Base-by-base conservation (phyloP, 2,888 invertebrate species). In the Cephalotes varians region DNA sequence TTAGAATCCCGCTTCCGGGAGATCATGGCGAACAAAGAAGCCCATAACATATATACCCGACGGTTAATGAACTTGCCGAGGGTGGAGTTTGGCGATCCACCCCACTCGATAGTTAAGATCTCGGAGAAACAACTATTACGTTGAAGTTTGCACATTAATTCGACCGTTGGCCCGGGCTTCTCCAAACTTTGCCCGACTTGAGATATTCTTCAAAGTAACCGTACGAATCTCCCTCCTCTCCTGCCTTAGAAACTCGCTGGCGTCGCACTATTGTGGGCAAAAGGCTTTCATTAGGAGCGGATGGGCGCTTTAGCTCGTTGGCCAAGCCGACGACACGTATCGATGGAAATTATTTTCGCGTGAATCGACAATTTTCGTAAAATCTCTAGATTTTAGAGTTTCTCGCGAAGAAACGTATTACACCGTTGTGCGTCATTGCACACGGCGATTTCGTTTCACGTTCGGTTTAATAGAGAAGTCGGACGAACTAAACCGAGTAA, bases 61-160 rank as follows among this genome's bases (percentile, higher is more conserved):
- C 81, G 82, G 85, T 90, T 90, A 90, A 90, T 89, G 86, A 90
- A 90, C 88, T 90, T 83, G 82, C 76, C 82, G 44, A 1, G 44
- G 76, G 77, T 31, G 82, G 84, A 90, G 86, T 88, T 88, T 81
- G 73, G 90, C 60, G 84, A 86, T 86, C 85, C 83, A 37, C 67
- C n/a, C n/a, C 44, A 84, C 81, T 88, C 89, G 90, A 90, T 90
- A 89, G 90, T 89, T 90, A 90, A 90, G 90, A 90, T 83, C 90
- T 84, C 82, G 82, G 84, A 87, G 87, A 83, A 86, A 87, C 91
- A 90, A 90, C 90, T 90, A 91, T 91, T 91, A 88, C 88, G 87
- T 90, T 83, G 86, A 90, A 90, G 90, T 90, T 90, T 91, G 86
- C 91, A 86, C 90, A 90, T 90, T 91, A 90, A 90, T 90, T 91